Evolutionary conservation across 2,113 vertebrate species (phyloP), one percentile per base, ranked within the genome.

Genomic region (Rhadina sibilatrix): DNA sequence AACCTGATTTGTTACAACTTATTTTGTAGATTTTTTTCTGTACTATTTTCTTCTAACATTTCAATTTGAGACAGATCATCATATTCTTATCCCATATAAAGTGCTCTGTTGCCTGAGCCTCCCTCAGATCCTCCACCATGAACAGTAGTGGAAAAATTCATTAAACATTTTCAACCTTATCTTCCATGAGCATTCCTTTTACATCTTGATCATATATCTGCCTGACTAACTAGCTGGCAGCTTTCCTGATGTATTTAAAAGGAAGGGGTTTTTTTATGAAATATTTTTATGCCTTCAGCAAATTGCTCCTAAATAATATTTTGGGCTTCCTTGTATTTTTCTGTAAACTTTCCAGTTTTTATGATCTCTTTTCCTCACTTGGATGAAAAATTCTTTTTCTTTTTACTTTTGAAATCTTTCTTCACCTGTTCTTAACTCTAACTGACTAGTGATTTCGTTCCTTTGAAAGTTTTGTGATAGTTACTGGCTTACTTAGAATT

Each of bases 181-280:
- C 93, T 92, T 93, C 52, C 64, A 30, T 44, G 24, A 90, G 69
- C 96, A 88, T 74, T 94, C 76, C 33, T 97, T 94, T 91, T 90
- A 91, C 83, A 90, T 97, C 89, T 97, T 93, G 93, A 94, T 95
- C 79, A 68, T 94, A 60, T 92, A 92, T 94, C 76, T 94, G 88
- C 56, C 64, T 93, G 68, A 93, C 80, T 95, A 95, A 94, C 90
- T 84, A 95, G 60, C 86, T 95, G 94, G 64, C 93, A 84, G 44
- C 30, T 61, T 86, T 90, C 64, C 66, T 81, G 71, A 89, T 63
- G 27, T 83, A 64, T 74, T 92, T 94, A 71, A 90, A 86, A 70
- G 13, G n/a, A 78, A 16, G 5, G 5, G 15, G 7, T 33, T 2
- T 38, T 90, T 89, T 83, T 63, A 70, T 88, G 42, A 83, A 95